Percentiles rank a stretch among this genome's conserved stretches.
Conservation (phyloP, 2,888 invertebrate genomes). For the Trachelus iudaicus region DNA sequence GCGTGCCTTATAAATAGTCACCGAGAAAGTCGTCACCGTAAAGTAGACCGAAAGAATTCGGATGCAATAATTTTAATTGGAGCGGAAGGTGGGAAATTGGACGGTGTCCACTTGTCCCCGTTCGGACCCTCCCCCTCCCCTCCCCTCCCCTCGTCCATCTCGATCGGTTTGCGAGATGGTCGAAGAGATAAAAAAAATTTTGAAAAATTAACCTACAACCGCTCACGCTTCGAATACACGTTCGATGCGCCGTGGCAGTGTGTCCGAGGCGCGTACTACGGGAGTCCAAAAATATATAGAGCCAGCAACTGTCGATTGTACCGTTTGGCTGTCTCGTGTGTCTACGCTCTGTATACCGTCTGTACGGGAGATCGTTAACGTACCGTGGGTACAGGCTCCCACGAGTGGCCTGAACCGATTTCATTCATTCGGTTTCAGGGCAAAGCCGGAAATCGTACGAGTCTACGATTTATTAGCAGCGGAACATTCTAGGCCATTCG, state of each 20-base stretch:
- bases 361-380: conserved; percentile 9
- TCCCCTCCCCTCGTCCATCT: no score
- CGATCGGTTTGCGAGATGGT: background rate
- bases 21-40: background rate
- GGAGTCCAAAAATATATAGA: background rate
- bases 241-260: background rate
- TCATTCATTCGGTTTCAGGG: conserved; percentile 26
- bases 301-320: background rate
- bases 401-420: conserved; percentile 18
- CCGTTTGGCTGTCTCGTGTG: conserved; percentile 11
- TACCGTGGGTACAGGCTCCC: conserved; percentile 12
- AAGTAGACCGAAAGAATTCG: background rate
- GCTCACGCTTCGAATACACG: background rate
- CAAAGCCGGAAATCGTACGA: conserved; percentile 50
- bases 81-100: background rate
- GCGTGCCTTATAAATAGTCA: background rate
- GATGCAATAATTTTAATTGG: background rate
- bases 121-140: no score
- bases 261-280: background rate
- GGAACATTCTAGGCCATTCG: conserved; percentile 13
- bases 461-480: conserved; percentile 39
- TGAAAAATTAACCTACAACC: background rate
- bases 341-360: background rate
- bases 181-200: background rate
- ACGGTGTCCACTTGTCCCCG: background rate